Conservation (phyloP, 2,113 vertebrate genomes). For the Poeciliopsis prolifica region DNA sequence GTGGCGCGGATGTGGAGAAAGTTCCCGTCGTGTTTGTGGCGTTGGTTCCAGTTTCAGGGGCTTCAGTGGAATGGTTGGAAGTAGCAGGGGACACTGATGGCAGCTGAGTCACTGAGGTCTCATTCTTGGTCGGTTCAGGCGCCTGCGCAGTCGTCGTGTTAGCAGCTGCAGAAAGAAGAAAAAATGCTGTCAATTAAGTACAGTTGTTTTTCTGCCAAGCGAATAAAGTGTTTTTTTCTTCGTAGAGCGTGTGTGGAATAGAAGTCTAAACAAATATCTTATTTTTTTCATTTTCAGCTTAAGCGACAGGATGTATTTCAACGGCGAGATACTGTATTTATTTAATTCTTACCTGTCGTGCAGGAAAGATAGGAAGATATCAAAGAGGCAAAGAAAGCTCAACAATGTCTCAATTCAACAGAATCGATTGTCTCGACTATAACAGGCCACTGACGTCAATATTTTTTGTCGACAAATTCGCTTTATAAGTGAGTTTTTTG, state of each 20-base stretch:
- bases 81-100: background rate
- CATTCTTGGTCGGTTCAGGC: background rate
- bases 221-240: background rate
- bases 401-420: background rate
- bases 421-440: background rate
- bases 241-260: background rate
- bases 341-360: background rate
- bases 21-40: background rate
- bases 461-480: background rate
- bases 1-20: background rate
- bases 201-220: background rate
- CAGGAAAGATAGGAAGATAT: background rate
- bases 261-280: background rate
- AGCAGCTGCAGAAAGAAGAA: slow-evolving; percentile 40
- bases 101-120: background rate
- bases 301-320: background rate
- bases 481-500: background rate
- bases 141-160: fast-evolving
- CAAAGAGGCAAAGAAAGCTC: background rate
- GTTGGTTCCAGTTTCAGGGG: background rate
- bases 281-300: background rate
- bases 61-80: background rate
- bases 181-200: background rate
- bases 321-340: background rate
- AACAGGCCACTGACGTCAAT: background rate